Conservation (phyloP, 2,888 invertebrate species). For the Subacronicta megacephala region DNA sequence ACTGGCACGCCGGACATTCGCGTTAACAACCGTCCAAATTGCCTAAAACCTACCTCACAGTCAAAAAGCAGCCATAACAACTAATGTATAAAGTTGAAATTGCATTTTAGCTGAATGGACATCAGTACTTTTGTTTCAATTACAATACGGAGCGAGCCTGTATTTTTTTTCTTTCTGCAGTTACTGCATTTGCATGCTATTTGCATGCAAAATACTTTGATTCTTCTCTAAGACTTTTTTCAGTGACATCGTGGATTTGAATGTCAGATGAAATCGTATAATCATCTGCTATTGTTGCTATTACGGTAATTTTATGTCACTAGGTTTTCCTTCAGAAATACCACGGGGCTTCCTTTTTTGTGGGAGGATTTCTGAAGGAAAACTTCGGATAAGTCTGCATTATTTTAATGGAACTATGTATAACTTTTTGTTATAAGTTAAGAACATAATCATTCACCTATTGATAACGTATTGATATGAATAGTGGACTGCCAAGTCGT, state of each 20-base stretch:
- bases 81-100: slow-evolving; percentile 10
- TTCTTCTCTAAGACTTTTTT: slow-evolving; percentile 48
- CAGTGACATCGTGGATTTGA: slow-evolving; percentile 27
- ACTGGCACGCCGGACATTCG: slow-evolving; percentile 62
- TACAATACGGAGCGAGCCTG: slow-evolving; percentile 54
- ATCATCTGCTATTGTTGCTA: slow-evolving; percentile 31
- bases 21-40: slow-evolving; percentile 59
- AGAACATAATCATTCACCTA: too few relatives aligned
- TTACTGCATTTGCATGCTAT: slow-evolving; percentile 59
- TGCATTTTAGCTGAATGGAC: slow-evolving; percentile 29
- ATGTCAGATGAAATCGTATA: slow-evolving; percentile 53
- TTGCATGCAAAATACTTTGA: slow-evolving; percentile 51
- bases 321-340: too few relatives aligned
- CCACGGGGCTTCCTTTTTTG: slow-evolving; percentile 21
- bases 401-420: too few relatives aligned
- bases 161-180: slow-evolving; percentile 56
- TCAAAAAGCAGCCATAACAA: slow-evolving; percentile 13
- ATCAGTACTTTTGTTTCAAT: slow-evolving; percentile 66
- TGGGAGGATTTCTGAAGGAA: neutral
- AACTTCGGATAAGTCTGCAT: neutral
- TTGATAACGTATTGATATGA: too few relatives aligned
- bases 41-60: slow-evolving; percentile 25
- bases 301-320: slow-evolving; percentile 44
- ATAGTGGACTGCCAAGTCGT: too few relatives aligned
- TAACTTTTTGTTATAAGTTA: too few relatives aligned